Base-by-base conservation (phyloP, 1,140 invertebrate species). In the Achroia grisella region DNA sequence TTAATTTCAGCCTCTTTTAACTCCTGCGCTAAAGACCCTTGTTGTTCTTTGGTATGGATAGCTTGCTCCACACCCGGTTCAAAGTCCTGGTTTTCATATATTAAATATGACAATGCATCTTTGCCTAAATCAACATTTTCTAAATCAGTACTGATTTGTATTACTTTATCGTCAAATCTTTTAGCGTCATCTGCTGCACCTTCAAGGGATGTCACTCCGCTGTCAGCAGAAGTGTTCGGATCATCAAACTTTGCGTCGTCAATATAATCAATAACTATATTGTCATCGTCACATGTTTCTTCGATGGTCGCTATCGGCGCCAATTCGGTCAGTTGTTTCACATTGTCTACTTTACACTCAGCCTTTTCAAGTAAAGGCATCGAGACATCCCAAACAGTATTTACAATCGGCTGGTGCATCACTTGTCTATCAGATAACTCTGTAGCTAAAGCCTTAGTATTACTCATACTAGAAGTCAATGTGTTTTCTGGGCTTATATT, bases 401-500 rank as follows among this genome's bases (percentile, higher is more conserved):
- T 70, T 0, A 67, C 52, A 31, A 60, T 52, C 1, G 59, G 48
- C 34, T 63, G 61, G 15, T 56, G 73, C 17, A 74, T 71, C 5
- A 66, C 44, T 48, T 75, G 69, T 42, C 52, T 63, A 11, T 82
- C 82, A 4, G 56, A 48, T 13, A 85, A 33, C 42, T 87, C 83
- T 17, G 70, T 52, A 4, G 72, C 78, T 13, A 86, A 35, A 0
- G 78, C 64, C 58, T 73, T 71, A 0, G 73, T 81, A 13, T 76
- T 80, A 4, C 66, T 74, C 68, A 82, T 85, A 34, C 68, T 82
- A 0, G 80, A 77, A 0, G 79, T 85, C 10, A 87, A 50, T 4
- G 83, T 86, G 32, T 86, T 87, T 47, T 87, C 83, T 0, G 83
- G 86, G 39, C 86, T 87, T 1, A 86, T 80, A 43, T 86, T 87